A percentile compares a stretch with the other conserved stretches of the same genome.
Evolutionary conservation across 2,113 vertebrate species (phyloP).

Genomic region (Synchiropus splendidus): DNA sequence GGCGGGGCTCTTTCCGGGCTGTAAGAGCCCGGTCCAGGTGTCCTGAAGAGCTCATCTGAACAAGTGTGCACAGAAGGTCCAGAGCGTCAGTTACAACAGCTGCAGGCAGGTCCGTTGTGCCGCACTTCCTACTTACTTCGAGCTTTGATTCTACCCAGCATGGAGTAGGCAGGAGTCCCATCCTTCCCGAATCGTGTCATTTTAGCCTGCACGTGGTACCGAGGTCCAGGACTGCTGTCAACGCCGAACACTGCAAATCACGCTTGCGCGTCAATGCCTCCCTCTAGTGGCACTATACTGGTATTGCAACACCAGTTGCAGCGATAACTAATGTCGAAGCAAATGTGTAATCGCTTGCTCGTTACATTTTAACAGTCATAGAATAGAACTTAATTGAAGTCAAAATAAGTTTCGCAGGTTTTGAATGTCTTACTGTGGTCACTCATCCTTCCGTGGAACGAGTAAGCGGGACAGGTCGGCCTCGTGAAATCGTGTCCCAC

Average conservation of each 20-base stretch:
- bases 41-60: slow-evolving; percentile 46
- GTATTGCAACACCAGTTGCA: too few relatives aligned
- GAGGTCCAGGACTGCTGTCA: slow-evolving; percentile 74
- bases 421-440: slow-evolving; percentile 53
- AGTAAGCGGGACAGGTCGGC: slow-evolving; percentile 64
- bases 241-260: slow-evolving; percentile 58
- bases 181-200: slow-evolving; percentile 75
- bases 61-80: background rate
- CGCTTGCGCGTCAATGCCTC: too few relatives aligned
- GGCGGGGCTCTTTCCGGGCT: slow-evolving; percentile 69
- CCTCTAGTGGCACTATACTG: slow-evolving; percentile 46
- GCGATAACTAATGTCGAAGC: too few relatives aligned
- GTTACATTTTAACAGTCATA: background rate
- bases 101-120: slow-evolving; percentile 6
- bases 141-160: slow-evolving; percentile 46
- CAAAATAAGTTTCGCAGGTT: background rate
- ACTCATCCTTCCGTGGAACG: slow-evolving; percentile 61
- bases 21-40: slow-evolving; percentile 77
- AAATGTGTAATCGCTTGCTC: background rate
- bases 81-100: slow-evolving; percentile 20
- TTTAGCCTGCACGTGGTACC: slow-evolving; percentile 72
- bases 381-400: background rate
- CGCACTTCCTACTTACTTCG: too few relatives aligned
- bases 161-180: slow-evolving; percentile 73
- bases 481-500: slow-evolving; percentile 73